Percentiles rank a stretch among this genome's conserved stretches.
Evolutionary conservation across 2,888 invertebrate species (phyloP).

Genomic region (Chirona hameri): DNA sequence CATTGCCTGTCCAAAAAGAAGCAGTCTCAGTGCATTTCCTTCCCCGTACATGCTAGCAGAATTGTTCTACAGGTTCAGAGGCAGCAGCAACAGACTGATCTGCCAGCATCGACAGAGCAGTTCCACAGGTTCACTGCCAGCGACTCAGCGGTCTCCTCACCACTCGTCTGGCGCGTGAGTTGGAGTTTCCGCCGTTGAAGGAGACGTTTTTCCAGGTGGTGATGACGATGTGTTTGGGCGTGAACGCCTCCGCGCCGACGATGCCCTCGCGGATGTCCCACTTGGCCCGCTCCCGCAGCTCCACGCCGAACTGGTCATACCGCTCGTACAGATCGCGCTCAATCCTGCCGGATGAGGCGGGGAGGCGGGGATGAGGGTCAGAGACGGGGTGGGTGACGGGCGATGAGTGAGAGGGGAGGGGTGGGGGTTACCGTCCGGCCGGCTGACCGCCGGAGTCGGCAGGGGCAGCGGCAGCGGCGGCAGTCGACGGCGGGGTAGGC

Average conservation of each 20-base stretch:
- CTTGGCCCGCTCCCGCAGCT: slow-evolving; percentile 75
- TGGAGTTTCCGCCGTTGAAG: slow-evolving; percentile 69
- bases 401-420: not conserved
- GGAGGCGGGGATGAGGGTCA: too few species aligned
- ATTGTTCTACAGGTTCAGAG: too few species aligned
- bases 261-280: slow-evolving; percentile 89
- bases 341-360: slow-evolving; percentile 44
- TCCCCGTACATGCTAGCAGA: too few species aligned
- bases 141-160: slow-evolving; percentile 40
- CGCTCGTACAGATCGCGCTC: slow-evolving; percentile 67
- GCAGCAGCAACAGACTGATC: too few species aligned
- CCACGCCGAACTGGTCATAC: slow-evolving; percentile 77
- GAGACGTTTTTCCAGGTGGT: slow-evolving; percentile 96
- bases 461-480: too few species aligned
- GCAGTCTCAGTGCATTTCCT: too few species aligned
- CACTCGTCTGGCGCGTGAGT: slow-evolving; percentile 43
- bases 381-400: not conserved
- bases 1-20: too few species aligned
- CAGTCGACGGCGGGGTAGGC: too few species aligned
- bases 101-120: too few species aligned
- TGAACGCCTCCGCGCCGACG: slow-evolving; percentile 83
- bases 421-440: not conserved
- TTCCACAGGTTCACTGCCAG: too few species aligned
- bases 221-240: slow-evolving; percentile 83
- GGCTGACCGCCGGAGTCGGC: slow-evolving; percentile 22